A percentile compares a stretch with the other conserved stretches of the same genome.
Evolutionary conservation across 2,113 vertebrate species (phyloP).

Genomic region (Apteryx owenii): DNA sequence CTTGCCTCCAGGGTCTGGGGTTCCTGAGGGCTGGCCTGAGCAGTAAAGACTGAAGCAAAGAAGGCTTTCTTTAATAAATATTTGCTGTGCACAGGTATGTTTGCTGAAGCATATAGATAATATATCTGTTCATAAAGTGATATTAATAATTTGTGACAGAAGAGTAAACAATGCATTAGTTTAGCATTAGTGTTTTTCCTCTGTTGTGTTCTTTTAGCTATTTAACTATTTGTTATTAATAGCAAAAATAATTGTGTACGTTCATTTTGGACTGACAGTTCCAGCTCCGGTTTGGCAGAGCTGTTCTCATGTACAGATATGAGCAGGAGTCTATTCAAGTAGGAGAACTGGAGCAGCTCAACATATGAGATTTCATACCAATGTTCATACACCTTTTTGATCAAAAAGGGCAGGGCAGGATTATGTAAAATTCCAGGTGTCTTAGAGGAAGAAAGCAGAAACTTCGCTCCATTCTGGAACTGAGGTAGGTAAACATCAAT

Average conservation of each 20-base stretch:
- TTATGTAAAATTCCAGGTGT: background rate
- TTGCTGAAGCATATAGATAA: constrained; percentile 27
- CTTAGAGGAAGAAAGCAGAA: background rate
- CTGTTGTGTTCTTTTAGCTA: background rate
- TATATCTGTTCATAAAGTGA: background rate
- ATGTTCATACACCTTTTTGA: background rate
- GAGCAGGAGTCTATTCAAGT: background rate
- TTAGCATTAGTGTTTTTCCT: constrained; percentile 24
- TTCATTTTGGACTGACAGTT: background rate
- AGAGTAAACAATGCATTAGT: constrained; percentile 22
- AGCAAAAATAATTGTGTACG: background rate
- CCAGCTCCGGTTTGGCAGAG: background rate
- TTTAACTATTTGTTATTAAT: background rate
- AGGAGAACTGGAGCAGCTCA: background rate
- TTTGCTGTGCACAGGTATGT: background rate
- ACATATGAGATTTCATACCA: background rate
- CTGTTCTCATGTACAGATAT: background rate
- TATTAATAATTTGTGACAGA: constrained; percentile 33
- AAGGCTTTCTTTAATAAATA: constrained; percentile 16
- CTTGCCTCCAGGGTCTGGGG: too few relatives aligned
- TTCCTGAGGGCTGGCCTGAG: too few relatives aligned
- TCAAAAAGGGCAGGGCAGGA: background rate
- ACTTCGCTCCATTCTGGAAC: background rate
- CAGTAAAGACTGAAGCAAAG: too few relatives aligned
- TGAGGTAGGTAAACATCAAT: background rate